phyloP scores from a whole-genome alignment of 2,888 invertebrate genomes.

The Mythimna lalbum region DNA sequence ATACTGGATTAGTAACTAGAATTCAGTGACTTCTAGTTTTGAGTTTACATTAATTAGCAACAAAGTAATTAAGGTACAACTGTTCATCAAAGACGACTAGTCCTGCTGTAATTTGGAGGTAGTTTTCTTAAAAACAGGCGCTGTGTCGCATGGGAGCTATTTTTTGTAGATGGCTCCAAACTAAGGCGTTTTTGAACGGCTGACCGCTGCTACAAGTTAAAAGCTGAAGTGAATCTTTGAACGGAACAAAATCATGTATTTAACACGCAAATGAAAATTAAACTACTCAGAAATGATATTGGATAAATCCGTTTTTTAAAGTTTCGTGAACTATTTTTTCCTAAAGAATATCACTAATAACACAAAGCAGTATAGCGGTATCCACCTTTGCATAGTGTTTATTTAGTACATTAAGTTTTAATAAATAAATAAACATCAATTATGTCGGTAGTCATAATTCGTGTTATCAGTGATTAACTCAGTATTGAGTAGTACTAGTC shows the following conservation, averaged over 20 bases:
- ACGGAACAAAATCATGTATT: not conserved
- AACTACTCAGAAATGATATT: too few relatives aligned
- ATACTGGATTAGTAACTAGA: not conserved
- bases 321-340: too few relatives aligned
- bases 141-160: slow-evolving; percentile 61
- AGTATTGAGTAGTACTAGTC: too few relatives aligned
- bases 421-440: too few relatives aligned
- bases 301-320: too few relatives aligned
- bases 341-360: too few relatives aligned
- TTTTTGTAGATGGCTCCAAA: slow-evolving; percentile 71
- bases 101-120: slow-evolving; percentile 68
- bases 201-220: slow-evolving; percentile 47
- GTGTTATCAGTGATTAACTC: too few relatives aligned
- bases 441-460: too few relatives aligned
- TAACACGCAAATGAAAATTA: not conserved
- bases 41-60: not conserved
- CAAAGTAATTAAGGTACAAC: slow-evolving; percentile 40
- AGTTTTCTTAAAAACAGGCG: slow-evolving; percentile 67
- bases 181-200: slow-evolving; percentile 79
- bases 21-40: not conserved
- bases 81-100: slow-evolving; percentile 40
- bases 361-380: too few relatives aligned
- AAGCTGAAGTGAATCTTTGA: slow-evolving; percentile 27
- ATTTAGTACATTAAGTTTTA: too few relatives aligned
- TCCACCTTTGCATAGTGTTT: too few relatives aligned